Percentiles rank a stretch among this genome's conserved stretches.
These are phyloP conservation scores for Cryptotis parvus DNA, from an alignment of 2,113 vertebrate species.

Conservation along the genomic window DNA sequence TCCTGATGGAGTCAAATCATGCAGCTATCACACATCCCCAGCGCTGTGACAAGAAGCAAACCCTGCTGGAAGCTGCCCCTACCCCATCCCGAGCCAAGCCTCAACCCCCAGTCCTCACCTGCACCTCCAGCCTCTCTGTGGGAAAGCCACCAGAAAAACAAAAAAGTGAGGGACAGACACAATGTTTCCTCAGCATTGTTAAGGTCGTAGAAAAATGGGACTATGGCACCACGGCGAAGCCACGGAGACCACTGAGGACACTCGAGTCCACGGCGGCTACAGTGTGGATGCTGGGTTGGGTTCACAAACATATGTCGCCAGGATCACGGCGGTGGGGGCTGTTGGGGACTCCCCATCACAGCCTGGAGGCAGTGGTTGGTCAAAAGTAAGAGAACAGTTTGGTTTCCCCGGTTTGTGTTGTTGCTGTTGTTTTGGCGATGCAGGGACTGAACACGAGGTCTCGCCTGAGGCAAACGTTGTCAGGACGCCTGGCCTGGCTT, in stretches of 20 bases:
- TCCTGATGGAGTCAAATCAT: too few relatives aligned
- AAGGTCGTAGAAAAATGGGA: background rate
- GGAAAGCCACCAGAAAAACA: background rate
- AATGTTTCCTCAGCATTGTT: background rate
- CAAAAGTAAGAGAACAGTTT: background rate
- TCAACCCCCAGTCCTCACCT: background rate
- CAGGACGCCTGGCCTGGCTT: background rate
- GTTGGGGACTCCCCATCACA: background rate
- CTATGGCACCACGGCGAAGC: background rate
- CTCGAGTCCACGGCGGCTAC: background rate
- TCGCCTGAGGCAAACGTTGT: too few relatives aligned
- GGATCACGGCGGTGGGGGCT: too few relatives aligned
- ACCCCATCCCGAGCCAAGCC: background rate
- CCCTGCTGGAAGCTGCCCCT: too few relatives aligned
- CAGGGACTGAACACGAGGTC: too few relatives aligned
- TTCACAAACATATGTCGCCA: background rate
- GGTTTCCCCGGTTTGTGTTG: background rate
- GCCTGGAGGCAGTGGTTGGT: background rate
- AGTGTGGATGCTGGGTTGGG: background rate
- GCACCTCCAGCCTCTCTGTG: background rate
- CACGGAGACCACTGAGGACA: background rate
- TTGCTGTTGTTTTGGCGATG: too few relatives aligned
- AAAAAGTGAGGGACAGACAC: background rate
- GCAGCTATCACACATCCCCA: too few relatives aligned
- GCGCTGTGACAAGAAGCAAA: background rate